Percentiles rank a stretch among this genome's conserved stretches.
These are phyloP conservation scores for Poecilus cupreus DNA, from an alignment of 2,888 invertebrate genomes.

Conservation along the genomic window DNA sequence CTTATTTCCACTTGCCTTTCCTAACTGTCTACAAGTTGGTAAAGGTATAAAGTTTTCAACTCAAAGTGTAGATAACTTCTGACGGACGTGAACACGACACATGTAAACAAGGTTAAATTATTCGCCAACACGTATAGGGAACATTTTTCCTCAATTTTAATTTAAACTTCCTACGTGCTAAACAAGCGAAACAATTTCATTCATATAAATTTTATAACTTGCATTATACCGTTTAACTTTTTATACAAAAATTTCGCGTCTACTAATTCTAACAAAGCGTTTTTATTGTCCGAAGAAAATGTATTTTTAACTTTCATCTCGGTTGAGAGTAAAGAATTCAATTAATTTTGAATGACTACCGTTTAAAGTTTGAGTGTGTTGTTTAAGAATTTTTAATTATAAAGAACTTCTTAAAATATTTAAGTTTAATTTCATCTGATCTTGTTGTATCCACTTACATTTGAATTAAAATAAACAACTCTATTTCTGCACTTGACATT, in stretches of 20 bases:
- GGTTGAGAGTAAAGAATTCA: slow-evolving; percentile 6
- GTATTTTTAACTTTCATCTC: background rate
- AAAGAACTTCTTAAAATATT: slow-evolving; percentile 12
- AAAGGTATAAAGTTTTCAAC: background rate
- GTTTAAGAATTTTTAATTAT: slow-evolving; percentile 34
- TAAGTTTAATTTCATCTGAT: background rate
- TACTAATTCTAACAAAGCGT: background rate
- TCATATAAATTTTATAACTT: background rate
- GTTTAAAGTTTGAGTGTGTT: slow-evolving; percentile 13
- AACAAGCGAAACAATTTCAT: background rate
- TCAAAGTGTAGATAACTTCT: background rate
- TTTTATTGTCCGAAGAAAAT: background rate
- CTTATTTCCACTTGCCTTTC: background rate
- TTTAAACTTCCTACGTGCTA: slow-evolving; percentile 3
- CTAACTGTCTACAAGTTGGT: background rate
- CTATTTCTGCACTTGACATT: slow-evolving; percentile 2
- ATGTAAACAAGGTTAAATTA: slow-evolving; percentile 29
- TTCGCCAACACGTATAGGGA: background rate
- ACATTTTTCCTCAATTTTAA: slow-evolving; percentile 5
- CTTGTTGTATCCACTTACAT: background rate
- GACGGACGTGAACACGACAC: background rate
- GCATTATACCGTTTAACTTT: background rate
- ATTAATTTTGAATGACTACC: slow-evolving; percentile 13
- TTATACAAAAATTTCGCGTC: background rate
- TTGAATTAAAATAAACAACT: slow-evolving; percentile 17